A percentile compares a stretch with the other conserved stretches of the same genome.
Conservation (phyloP, 1,140 invertebrate species). For the Cydia amplana region DNA sequence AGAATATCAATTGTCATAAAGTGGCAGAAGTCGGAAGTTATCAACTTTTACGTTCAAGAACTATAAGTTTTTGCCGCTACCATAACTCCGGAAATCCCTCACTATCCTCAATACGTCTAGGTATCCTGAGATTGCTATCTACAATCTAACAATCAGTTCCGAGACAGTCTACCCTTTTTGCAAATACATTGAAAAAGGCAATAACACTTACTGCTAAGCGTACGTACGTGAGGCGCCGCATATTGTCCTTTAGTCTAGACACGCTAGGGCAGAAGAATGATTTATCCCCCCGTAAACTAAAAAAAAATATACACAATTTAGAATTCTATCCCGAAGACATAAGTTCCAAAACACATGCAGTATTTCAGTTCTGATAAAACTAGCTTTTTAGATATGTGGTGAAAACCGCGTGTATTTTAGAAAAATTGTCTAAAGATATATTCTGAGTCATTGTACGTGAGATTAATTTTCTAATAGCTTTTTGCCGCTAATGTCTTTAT, state of each 20-base stretch:
- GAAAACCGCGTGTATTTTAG: not conserved
- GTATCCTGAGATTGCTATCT: not conserved
- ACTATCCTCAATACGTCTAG: constrained; percentile 4
- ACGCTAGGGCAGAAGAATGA: constrained; percentile 16
- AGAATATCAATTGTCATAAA: too few relatives aligned
- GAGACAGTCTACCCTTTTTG: not conserved
- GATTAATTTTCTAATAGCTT: constrained; percentile 11
- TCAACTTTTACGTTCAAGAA: too few relatives aligned
- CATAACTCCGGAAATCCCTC: constrained; percentile 1
- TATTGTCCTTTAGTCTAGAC: constrained; percentile 17
- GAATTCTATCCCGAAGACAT: not conserved
- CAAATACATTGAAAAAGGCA: constrained; percentile 21
- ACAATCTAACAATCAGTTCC: constrained; percentile 1
- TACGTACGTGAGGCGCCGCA: constrained; percentile 33
- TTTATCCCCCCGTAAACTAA: not conserved
- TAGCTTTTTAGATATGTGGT: not conserved
- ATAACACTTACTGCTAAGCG: constrained; percentile 20
- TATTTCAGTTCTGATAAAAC: not conserved
- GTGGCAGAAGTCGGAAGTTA: too few relatives aligned
- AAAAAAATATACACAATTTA: not conserved
- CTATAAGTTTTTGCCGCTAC: too few relatives aligned
- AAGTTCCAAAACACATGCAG: not conserved
- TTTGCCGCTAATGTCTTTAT: not conserved
- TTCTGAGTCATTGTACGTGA: not conserved
- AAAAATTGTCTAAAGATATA: constrained; percentile 1